These are phyloP conservation scores for Dicyrtoma fusca DNA, from an alignment of 2,888 invertebrate genomes.

Conservation along the genomic window DNA sequence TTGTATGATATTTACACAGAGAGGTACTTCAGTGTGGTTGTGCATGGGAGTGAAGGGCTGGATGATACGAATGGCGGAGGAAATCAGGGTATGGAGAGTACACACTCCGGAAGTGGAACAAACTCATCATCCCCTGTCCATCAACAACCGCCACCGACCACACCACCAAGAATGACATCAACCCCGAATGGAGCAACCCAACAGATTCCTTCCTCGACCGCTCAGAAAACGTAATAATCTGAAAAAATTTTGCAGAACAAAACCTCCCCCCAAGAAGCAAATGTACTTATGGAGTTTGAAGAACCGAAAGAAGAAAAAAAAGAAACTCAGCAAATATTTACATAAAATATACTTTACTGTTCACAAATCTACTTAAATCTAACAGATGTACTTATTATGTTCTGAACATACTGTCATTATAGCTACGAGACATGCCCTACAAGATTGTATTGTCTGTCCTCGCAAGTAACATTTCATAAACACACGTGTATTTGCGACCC, in stretches of 20 bases:
- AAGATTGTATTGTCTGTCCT: neutral
- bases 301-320: neutral
- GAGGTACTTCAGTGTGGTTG: slow-evolving; percentile 65
- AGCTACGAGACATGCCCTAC: too few species aligned
- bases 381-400: too few species aligned
- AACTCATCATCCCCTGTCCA: slow-evolving; percentile 52
- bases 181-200: slow-evolving; percentile 47
- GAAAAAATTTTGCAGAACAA: neutral
- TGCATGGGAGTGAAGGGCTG: slow-evolving; percentile 64
- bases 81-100: slow-evolving; percentile 50
- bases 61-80: slow-evolving; percentile 58
- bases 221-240: slow-evolving; percentile 25
- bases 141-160: slow-evolving; percentile 46
- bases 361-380: too few species aligned
- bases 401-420: too few species aligned
- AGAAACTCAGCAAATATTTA: neutral
- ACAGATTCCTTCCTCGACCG: slow-evolving; percentile 29
- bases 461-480: neutral
- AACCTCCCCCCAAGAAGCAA: neutral
- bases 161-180: slow-evolving; percentile 52
- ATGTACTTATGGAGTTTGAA: neutral
- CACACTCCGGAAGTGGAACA: slow-evolving; percentile 51
- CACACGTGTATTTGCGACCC: too few species aligned
- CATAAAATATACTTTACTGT: too few species aligned
- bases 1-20: slow-evolving; percentile 58